Evolutionary conservation across 2,888 invertebrate genomes (phyloP), one percentile per base, ranked within the genome.

Genomic region (Heliconius charithonia): DNA sequence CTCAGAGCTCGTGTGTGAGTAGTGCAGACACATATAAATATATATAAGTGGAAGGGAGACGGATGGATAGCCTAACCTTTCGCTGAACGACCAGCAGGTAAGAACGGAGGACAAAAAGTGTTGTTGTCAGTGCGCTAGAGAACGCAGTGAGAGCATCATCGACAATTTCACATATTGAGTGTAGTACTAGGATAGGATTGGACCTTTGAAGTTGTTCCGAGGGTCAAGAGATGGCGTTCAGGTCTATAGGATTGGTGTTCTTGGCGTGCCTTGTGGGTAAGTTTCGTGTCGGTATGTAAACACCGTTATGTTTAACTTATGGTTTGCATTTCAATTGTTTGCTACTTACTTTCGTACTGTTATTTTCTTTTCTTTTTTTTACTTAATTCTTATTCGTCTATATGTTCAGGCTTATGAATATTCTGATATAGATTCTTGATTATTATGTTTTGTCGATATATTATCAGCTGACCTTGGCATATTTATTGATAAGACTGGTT

Each of bases 21-120:
- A 87, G 87, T 88, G 86, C 80, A 81, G 83, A 74, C 74, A 82
- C 88, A 93, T 89, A 81, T 67, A 79, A 77, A 79, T 80, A 77
- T 71, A 70, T 29, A 63, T 75, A 65, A 80, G 89, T 81, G 86
- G 63, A 87, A 92, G 83, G 77, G 89, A 88, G 94, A 91, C 78
- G 82, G 86, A 79, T 82, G 82, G 83, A 87, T 84, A 87, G 85
- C 85, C 86, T 89, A 91, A 91, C 94, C 94, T 94, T 94, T 94
- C 94, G 91, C 94, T 90, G 84, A 87, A 85, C 85, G 88, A 85
- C 85, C 86, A 86, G 85, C 88, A 88, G 89, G 90, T 93, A 92
- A 93, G 92, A 91, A 90, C 89, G 89, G 91, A 89, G 88, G 89
- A 90, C 92, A 91, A 92, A 93, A 92, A 92, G 85, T 91, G 90